These are phyloP conservation scores for Aleiodes leptofemur DNA, from an alignment of 2,888 invertebrate genomes.

Conservation along the genomic window DNA sequence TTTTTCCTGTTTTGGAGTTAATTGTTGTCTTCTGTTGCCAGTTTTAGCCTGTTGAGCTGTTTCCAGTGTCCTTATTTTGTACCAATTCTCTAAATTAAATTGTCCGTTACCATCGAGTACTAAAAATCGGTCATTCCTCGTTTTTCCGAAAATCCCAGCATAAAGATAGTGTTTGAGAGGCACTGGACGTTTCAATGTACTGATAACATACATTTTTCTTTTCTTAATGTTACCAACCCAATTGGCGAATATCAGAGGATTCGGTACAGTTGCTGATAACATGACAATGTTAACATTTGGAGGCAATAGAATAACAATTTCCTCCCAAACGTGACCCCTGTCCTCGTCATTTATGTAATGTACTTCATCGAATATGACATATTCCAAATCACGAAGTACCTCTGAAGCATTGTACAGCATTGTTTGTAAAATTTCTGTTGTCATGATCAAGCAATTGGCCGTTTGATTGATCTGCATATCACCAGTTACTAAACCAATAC, in stretches of 20 bases:
- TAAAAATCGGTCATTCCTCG: constrained; percentile 85
- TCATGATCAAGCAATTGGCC: constrained; percentile 98
- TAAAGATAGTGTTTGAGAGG: constrained; percentile 97
- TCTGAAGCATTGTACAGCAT: constrained; percentile 98
- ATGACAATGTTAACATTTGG: constrained; percentile 96
- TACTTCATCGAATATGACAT: constrained; percentile 99
- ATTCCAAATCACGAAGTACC: constrained; percentile 96
- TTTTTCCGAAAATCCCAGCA: constrained; percentile 87
- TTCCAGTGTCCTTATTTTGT: constrained; percentile 55
- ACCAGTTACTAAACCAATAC: constrained; percentile 95
- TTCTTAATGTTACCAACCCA: constrained; percentile 93
- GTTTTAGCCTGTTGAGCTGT: constrained; percentile 34
- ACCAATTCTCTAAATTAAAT: constrained; percentile 81
- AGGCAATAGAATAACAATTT: constrained; percentile 96
- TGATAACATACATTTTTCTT: constrained; percentile 94
- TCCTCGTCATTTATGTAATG: constrained; percentile 99
- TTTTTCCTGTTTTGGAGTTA: constrained; percentile 84
- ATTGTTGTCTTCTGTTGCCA: constrained; percentile 48
- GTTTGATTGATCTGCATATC: constrained; percentile 97
- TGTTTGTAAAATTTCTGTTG: constrained; percentile 97
- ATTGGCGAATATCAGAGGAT: constrained; percentile 95
- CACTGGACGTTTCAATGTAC: constrained; percentile 94
- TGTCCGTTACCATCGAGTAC: constrained; percentile 87
- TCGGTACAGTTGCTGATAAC: constrained; percentile 98
- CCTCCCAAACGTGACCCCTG: constrained; percentile 99